Percentiles rank a stretch among this genome's conserved stretches.
Evolutionary conservation across 2,888 invertebrate genomes (phyloP).

Genomic region (Dicycla oo): DNA sequence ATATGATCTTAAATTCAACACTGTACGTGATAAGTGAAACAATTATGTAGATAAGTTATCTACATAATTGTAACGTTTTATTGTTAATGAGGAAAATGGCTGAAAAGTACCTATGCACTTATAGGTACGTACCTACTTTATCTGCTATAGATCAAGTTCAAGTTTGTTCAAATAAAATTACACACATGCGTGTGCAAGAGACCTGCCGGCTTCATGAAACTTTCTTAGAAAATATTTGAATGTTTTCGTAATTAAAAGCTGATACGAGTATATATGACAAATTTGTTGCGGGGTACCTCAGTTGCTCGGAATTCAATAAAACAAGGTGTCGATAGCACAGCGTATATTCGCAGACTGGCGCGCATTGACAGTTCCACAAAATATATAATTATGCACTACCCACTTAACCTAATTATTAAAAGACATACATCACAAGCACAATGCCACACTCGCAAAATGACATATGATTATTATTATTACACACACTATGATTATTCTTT

Average conservation of each 20-base stretch:
- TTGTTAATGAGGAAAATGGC: slow-evolving; percentile 33
- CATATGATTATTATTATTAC: no score
- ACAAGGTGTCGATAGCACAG: no score
- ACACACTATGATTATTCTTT: background rate
- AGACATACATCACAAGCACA: no score
- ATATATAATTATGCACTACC: no score
- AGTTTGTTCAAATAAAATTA: slow-evolving; percentile 17
- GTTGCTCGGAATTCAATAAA: no score
- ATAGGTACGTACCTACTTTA: slow-evolving; percentile 3
- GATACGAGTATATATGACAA: no score
- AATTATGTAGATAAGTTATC: slow-evolving; percentile 59
- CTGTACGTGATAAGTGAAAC: slow-evolving; percentile 46
- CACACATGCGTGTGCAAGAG: background rate
- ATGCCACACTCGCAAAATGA: no score
- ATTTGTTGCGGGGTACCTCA: no score
- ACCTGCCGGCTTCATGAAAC: background rate
- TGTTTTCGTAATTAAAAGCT: background rate
- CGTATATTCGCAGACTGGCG: no score
- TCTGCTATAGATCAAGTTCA: slow-evolving; percentile 15
- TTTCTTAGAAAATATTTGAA: background rate
- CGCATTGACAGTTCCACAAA: no score
- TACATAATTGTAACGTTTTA: slow-evolving; percentile 31
- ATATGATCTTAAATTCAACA: slow-evolving; percentile 65
- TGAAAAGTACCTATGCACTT: background rate
- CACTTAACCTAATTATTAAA: no score